Evolutionary conservation across 2,888 invertebrate species (phyloP), one percentile per base, ranked within the genome.

Genomic region (Ochropleura leucogaster): DNA sequence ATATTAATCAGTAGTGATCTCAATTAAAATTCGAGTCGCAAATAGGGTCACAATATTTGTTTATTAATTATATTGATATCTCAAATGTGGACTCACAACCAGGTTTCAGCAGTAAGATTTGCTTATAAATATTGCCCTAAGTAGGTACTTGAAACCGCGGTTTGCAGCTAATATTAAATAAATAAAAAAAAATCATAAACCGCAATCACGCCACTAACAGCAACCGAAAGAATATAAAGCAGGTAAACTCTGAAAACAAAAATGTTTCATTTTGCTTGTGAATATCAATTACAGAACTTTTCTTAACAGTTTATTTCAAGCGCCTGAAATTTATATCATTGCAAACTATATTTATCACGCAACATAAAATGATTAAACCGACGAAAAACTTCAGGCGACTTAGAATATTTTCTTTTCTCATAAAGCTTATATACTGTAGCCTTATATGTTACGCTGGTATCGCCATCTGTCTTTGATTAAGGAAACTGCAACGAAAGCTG

Each of bases 391-490:
- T 5, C 40, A 81, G 63, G 81, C 67, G 51, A 1, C 62, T n/a
- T 0, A n/a, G 4, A 47, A 42, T 20, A n/a, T 18, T 63, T 59
- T 9, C 49, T 12, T 30, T 14, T 14, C 7, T n/a, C 2, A 12
- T 30, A 30, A 57, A 47, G 12, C 4, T 30, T 30, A 7, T 30
- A 57, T 57, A 7, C 10, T 47, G 4, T 18, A 53, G 57, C n/a
- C 2, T 16, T 64, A 30, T 59, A 40, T 63, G 51, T 30, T 60
- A 51, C 69, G 16, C 63, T 42, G 66, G 72, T 68, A 77, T 57
- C 89, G 92, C 93, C 93, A 92, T 92, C 93, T 93, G 80, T 83
- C 51, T 64, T 30, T 44, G 40, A 74, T 63, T 49, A 8, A 3
- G 40, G 62, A 46, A 80, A 79, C n/a, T 53, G 30, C 62, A 55